phyloP scores from a whole-genome alignment of 1,140 invertebrate genomes.

The Heliconius hewitsoni region DNA sequence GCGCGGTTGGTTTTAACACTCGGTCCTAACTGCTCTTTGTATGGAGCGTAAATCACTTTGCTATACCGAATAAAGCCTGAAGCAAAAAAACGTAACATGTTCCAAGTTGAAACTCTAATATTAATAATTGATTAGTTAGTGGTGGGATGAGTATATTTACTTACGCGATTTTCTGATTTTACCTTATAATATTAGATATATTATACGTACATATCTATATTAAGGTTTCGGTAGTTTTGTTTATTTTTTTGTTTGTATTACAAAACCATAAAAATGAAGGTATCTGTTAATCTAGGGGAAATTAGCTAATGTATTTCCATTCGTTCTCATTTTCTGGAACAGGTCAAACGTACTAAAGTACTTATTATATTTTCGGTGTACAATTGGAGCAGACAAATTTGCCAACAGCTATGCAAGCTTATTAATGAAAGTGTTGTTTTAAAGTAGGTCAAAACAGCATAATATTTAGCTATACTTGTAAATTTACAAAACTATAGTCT shows the following conservation, averaged over 20 bases:
- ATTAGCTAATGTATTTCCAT: not conserved
- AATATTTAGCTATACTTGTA: not conserved
- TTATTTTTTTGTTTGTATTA: not conserved
- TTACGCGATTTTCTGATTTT: no score
- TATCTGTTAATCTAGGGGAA: not conserved
- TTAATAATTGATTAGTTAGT: no score
- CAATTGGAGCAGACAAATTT: constrained; percentile 17
- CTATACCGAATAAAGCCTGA: no score
- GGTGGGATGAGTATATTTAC: no score
- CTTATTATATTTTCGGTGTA: constrained; percentile 12
- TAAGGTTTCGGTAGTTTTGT: no score
- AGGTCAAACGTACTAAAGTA: constrained; percentile 1
- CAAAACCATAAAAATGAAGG: not conserved
- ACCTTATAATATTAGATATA: not conserved
- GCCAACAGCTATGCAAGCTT: constrained; percentile 5
- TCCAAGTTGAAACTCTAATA: no score
- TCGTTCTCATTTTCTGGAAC: not conserved
- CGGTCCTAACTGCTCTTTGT: no score
- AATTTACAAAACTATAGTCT: not conserved
- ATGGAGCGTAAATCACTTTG: no score
- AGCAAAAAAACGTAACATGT: no score
- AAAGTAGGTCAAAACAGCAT: constrained; percentile 1
- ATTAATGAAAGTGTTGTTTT: constrained; percentile 5
- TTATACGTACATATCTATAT: not conserved
- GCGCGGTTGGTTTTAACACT: no score